These are phyloP conservation scores for Ameiurus melas DNA, from an alignment of 2,113 vertebrate genomes.

Conservation along the genomic window DNA sequence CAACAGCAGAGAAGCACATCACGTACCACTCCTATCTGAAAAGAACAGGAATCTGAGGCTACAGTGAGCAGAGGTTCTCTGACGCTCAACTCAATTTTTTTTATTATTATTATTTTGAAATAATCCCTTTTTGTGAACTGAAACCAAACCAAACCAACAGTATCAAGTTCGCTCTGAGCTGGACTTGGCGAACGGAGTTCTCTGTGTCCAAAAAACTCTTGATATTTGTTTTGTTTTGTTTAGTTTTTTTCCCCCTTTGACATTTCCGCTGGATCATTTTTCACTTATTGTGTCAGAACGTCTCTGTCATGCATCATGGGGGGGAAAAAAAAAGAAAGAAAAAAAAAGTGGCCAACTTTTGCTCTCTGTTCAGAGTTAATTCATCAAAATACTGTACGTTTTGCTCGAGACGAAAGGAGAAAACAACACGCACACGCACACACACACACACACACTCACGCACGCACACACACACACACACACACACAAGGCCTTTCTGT, in stretches of 20 bases:
- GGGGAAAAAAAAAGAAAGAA: background rate
- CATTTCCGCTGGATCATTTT: background rate
- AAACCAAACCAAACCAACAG: background rate
- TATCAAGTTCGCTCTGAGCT: background rate
- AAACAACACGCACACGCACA: background rate
- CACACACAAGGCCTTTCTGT: constrained; percentile 5
- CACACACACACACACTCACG: background rate
- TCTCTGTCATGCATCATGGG: background rate
- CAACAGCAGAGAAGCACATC: background rate
- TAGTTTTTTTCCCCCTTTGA: background rate
- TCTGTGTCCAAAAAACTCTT: background rate
- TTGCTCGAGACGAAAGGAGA: background rate
- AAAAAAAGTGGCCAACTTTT: background rate
- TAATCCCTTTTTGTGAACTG: background rate
- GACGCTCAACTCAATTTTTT: too few relatives aligned
- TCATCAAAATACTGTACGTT: background rate
- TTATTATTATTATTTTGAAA: too few relatives aligned
- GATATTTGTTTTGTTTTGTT: background rate
- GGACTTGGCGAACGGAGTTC: background rate
- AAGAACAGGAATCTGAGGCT: background rate
- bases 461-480: background rate
- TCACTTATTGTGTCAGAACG: background rate
- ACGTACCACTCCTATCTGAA: too few relatives aligned
- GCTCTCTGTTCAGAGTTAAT: background rate
- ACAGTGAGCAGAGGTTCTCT: too few relatives aligned